A percentile compares a stretch with the other conserved stretches of the same genome.
Evolutionary conservation across 2,797 vertebrate genomes (phyloP).

Genomic region (Neostethus bicornis): DNA sequence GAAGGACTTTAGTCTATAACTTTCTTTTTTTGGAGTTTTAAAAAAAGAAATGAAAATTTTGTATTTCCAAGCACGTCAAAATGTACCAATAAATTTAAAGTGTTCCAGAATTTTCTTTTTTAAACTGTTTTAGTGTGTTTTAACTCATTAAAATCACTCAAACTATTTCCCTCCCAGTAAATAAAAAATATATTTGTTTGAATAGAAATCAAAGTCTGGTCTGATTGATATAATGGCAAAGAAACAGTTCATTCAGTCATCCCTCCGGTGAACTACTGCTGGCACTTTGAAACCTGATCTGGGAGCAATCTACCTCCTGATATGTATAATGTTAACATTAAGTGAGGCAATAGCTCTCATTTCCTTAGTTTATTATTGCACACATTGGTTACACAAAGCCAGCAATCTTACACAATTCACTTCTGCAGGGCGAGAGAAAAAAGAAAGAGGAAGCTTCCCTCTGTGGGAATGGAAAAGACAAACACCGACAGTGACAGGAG

Average conservation of each 20-base stretch:
- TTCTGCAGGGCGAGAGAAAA: constrained; percentile 51
- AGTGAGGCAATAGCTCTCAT: constrained; percentile 66
- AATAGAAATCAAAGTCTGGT: constrained; percentile 26
- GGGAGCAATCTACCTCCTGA: constrained; percentile 55
- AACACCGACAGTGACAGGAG: constrained; percentile 42
- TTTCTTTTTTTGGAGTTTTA: neutral
- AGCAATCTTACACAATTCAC: constrained; percentile 70
- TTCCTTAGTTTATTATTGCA: constrained; percentile 77
- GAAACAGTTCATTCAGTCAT: constrained; percentile 65
- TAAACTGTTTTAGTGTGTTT: constrained; percentile 22
- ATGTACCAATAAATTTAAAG: constrained; percentile 8
- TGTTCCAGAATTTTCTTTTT: constrained; percentile 12
- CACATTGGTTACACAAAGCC: constrained; percentile 66
- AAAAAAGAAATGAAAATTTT: neutral
- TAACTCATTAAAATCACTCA: constrained; percentile 35
- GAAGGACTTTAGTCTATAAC: neutral
- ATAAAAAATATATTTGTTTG: constrained; percentile 45
- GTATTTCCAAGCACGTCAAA: constrained; percentile 9
- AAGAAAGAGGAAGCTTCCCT: constrained; percentile 62
- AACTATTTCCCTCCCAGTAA: constrained; percentile 31
- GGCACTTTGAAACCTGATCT: constrained; percentile 59
- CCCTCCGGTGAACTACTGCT: constrained; percentile 29
- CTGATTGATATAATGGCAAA: constrained; percentile 56
- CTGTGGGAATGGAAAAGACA: constrained; percentile 59
- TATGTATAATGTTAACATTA: constrained; percentile 68